Evolutionary conservation across 2,888 invertebrate genomes (phyloP), one percentile per base, ranked within the genome.

Genomic region (Acrobasis consociella): DNA sequence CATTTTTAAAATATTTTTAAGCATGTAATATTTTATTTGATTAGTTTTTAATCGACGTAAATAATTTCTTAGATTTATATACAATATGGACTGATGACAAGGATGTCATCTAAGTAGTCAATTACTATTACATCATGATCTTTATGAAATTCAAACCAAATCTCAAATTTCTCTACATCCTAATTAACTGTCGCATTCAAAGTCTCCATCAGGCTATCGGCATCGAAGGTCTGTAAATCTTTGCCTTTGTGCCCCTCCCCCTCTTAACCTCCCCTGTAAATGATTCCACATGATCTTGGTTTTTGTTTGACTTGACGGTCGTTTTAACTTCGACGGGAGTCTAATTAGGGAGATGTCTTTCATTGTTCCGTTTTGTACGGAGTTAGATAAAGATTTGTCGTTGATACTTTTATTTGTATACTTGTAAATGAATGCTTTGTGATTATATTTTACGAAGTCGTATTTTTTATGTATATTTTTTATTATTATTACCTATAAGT

Each of bases 271-370:
- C 73, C 69, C 75, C 72, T 87, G 88, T 89, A 89, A 91, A 88
- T 86, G 89, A 89, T 87, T 88, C 88, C 85, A 81, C 86, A 85
- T 89, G 87, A 86, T 87, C 86, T 83, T 81, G 87, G 16, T 87
- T 86, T 83, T 70, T 86, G 90, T 88, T 89, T 89, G 85, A 74
- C 72, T 81, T 83, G 82, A 82, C 80, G 78, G 72, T 80, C 76
- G 74, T 77, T 75, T 82, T 82, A 76, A 73, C 75, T 80, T 82
- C 74, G 71, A 75, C 73, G 79, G 80, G 81, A 83, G 87, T 88
- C 87, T 61, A 89, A 88, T 89, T 89, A 89, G 83, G 70, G 70
- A 69, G 69, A 67, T 59, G 63, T 56, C 60, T 52, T 42, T 42
- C 11, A 17, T n/a, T 17, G 51, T 56, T 9, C 38, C 9, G 2